These are phyloP conservation scores for Margarornis squamiger DNA, from an alignment of 2,797 vertebrate species.

Conservation along the genomic window DNA sequence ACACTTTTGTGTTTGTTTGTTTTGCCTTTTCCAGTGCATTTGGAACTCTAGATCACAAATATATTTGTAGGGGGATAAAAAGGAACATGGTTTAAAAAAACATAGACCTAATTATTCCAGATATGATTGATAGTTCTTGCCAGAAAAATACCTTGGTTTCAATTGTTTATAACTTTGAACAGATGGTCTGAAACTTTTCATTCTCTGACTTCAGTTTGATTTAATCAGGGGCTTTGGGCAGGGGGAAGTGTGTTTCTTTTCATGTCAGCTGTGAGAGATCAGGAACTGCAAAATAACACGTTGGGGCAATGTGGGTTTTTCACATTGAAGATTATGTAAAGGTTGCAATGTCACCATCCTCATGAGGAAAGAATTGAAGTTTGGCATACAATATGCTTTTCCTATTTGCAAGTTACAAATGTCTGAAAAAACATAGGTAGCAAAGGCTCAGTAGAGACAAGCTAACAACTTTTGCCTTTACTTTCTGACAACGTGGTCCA, in stretches of 20 bases:
- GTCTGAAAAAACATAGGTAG: neutral
- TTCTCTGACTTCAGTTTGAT: conserved; percentile 22
- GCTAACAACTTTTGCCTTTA: neutral
- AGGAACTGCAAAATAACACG: neutral
- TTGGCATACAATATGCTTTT: neutral
- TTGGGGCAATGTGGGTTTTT: neutral
- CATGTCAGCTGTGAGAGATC: neutral
- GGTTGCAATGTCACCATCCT: neutral
- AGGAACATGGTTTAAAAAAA: neutral
- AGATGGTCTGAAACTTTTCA: conserved; percentile 38
- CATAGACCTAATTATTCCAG: neutral
- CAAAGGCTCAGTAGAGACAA: neutral
- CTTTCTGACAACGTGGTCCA: neutral
- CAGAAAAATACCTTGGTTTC: conserved; percentile 29
- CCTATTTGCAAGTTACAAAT: neutral
- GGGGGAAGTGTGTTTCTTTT: neutral
- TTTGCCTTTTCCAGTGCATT: neutral
- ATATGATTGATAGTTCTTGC: neutral
- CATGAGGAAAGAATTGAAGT: neutral
- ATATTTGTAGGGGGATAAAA: neutral
- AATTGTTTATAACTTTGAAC: conserved; percentile 34
- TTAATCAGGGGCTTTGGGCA: neutral
- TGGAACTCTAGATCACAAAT: neutral
- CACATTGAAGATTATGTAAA: neutral
- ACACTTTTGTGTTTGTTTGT: neutral